phyloP scores from a whole-genome alignment of 2,797 vertebrate species.

The Esox masquinongy region DNA sequence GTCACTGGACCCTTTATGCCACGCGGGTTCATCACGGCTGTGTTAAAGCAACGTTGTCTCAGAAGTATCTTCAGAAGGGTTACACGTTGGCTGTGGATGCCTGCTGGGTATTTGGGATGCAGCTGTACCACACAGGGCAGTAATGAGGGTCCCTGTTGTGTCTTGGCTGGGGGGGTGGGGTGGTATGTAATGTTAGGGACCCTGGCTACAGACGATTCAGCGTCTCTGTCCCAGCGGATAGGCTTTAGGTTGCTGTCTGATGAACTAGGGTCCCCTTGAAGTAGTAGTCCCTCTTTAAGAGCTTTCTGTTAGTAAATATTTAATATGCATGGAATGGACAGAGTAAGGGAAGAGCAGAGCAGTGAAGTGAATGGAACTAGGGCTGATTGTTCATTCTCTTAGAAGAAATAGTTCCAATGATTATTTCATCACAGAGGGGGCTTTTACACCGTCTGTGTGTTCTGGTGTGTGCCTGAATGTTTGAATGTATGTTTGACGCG shows the following conservation, averaged over 20 bases:
- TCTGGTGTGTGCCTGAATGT: slow-evolving; percentile 1
- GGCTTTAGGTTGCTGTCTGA: slow-evolving; percentile 33
- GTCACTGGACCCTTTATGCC: background rate
- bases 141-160: slow-evolving; percentile 49
- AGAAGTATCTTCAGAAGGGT: slow-evolving; percentile 43
- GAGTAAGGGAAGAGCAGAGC: slow-evolving; percentile 43
- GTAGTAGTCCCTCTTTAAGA: slow-evolving; percentile 42
- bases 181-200: background rate
- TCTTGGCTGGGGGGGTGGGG: slow-evolving; percentile 34
- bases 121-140: slow-evolving; percentile 51
- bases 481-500: slow-evolving; percentile 11
- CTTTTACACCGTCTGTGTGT: slow-evolving; percentile 32
- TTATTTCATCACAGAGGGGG: slow-evolving; percentile 70
- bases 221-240: background rate
- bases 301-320: slow-evolving; percentile 68
- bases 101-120: slow-evolving; percentile 69
- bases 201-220: background rate
- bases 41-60: slow-evolving; percentile 68
- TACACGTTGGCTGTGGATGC: slow-evolving; percentile 63
- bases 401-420: slow-evolving; percentile 72
- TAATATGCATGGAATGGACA: slow-evolving; percentile 51
- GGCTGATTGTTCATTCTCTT: slow-evolving; percentile 74
- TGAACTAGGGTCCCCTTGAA: slow-evolving; percentile 24
- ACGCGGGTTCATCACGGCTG: slow-evolving; percentile 65
- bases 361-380: slow-evolving; percentile 58